Evolutionary conservation across 2,797 vertebrate genomes (phyloP).

Genomic region (Chaetodon trifasciatus): DNA sequence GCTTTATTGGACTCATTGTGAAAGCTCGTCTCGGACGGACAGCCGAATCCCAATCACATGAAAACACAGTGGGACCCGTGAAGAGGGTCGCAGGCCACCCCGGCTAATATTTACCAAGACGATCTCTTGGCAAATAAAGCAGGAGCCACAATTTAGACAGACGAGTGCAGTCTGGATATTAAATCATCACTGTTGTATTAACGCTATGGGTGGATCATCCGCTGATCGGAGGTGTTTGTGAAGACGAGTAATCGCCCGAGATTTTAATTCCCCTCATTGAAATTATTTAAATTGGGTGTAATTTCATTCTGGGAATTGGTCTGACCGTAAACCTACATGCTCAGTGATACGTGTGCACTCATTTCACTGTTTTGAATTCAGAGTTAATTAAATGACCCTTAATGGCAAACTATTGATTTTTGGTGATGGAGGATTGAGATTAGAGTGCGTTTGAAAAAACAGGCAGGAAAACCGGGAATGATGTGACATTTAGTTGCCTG

Average conservation of each 20-base stretch:
- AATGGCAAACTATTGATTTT: constrained; percentile 25
- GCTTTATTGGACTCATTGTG: constrained; percentile 65
- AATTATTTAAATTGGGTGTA: constrained; percentile 52
- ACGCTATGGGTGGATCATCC: too few species aligned
- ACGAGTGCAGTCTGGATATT: constrained; percentile 27
- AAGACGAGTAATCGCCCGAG: constrained; percentile 32
- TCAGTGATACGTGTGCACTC: constrained; percentile 8
- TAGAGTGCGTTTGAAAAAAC: not conserved
- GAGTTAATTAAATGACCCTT: constrained; percentile 64
- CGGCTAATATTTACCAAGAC: constrained; percentile 52
- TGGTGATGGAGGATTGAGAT: constrained; percentile 15
- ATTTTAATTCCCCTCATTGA: constrained; percentile 53
- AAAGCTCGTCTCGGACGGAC: constrained; percentile 28
- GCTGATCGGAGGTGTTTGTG: constrained; percentile 17
- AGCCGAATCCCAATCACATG: constrained; percentile 41
- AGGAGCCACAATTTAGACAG: constrained; percentile 28
- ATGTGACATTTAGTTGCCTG: not conserved
- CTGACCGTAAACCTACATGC: constrained; percentile 27
- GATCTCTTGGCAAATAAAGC: constrained; percentile 43
- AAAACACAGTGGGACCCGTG: constrained; percentile 8
- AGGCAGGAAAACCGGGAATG: not conserved
- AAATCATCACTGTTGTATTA: constrained; percentile 34
- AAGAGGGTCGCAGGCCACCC: constrained; percentile 18
- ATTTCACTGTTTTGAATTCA: constrained; percentile 45
- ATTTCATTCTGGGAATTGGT: constrained; percentile 40